Evolutionary conservation across 2,797 vertebrate species (phyloP).

Genomic region (Propithecus perrieri): DNA sequence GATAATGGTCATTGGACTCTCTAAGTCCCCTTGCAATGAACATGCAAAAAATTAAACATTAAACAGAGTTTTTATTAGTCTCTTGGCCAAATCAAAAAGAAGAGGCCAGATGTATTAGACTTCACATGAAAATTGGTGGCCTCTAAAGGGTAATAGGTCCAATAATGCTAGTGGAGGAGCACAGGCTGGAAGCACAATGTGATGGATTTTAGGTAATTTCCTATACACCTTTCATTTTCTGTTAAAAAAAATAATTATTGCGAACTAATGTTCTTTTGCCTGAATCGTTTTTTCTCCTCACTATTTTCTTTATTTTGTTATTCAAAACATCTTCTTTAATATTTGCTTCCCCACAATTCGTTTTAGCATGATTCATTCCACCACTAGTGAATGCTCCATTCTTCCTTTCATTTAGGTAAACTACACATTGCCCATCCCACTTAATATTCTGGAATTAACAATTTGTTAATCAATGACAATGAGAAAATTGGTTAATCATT

Average conservation of each 20-base stretch:
- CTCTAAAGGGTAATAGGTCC: not conserved
- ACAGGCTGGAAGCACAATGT: not conserved
- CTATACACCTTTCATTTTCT: not conserved
- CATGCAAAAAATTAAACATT: not conserved
- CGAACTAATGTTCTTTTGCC: not conserved
- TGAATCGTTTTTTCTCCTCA: not conserved
- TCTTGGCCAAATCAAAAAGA: not conserved
- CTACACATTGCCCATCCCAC: rapidly evolving
- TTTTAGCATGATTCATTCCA: not conserved
- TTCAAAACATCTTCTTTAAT: not conserved
- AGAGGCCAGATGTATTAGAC: not conserved
- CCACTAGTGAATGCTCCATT: not conserved
- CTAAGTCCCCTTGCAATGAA: not conserved
- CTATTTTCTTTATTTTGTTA: not conserved
- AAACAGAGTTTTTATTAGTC: not conserved
- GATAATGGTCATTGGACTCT: not conserved
- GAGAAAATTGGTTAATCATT: not conserved
- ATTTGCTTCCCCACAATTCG: not conserved
- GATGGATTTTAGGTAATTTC: not conserved
- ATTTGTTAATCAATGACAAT: not conserved
- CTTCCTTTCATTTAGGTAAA: not conserved
- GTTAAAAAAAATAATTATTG: not conserved
- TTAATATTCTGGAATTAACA: not conserved
- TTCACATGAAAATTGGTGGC: not conserved
- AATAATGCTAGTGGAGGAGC: not conserved